Evolutionary conservation across 2,888 invertebrate genomes (phyloP).

Genomic region (Dascillus cervinus): DNA sequence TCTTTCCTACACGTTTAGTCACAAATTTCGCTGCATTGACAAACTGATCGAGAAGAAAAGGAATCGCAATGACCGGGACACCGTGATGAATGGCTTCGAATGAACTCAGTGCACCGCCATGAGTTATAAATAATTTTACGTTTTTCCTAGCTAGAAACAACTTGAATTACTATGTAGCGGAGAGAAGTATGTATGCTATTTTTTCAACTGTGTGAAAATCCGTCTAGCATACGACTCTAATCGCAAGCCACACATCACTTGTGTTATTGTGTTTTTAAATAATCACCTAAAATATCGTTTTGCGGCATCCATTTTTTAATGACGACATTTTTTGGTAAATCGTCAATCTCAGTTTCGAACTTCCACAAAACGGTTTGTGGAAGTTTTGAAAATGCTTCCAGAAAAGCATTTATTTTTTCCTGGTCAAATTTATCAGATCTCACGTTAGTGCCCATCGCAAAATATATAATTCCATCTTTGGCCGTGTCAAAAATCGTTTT

Average conservation of each 20-base stretch:
- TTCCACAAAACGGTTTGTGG: conserved; percentile 40
- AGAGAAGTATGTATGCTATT: too few species aligned
- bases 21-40: conserved; percentile 28
- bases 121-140: conserved; percentile 13
- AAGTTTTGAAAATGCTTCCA: conserved; percentile 33
- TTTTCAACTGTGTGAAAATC: too few species aligned
- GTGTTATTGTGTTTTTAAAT: too few species aligned
- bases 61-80: conserved; percentile 23
- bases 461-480: conserved; percentile 35
- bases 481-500: conserved; percentile 31
- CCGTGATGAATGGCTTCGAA: too few species aligned
- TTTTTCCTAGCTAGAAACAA: conserved; percentile 16
- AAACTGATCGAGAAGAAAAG: conserved; percentile 26
- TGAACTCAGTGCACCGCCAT: conserved; percentile 25
- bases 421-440: conserved; percentile 28
- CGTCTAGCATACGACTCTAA: too few species aligned
- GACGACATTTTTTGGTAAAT: conserved; percentile 36
- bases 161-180: too few species aligned
- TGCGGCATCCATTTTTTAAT: conserved; percentile 39
- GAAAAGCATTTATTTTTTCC: conserved; percentile 23
- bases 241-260: too few species aligned
- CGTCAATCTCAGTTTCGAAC: conserved; percentile 29
- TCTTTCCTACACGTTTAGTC: too few species aligned
- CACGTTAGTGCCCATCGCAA: conserved; percentile 37
- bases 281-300: conserved; percentile 35